Percentiles rank a stretch among this genome's conserved stretches.
phyloP scores from a whole-genome alignment of 1,140 invertebrate species.

The Callitettix versicolor region DNA sequence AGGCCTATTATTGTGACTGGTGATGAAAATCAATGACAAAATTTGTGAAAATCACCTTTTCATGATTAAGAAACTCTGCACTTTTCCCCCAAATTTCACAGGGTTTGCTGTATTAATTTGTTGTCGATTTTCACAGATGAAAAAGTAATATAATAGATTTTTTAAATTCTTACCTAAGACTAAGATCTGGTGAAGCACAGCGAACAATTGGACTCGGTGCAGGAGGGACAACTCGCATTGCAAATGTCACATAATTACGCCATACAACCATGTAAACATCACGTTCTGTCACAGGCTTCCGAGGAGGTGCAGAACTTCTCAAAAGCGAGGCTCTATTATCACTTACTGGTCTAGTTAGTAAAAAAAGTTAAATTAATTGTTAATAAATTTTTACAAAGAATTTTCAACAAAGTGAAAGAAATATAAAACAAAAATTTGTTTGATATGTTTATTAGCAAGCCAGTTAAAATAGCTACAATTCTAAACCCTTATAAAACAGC shows the following conservation, averaged over 20 bases:
- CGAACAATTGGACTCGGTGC: constrained; percentile 68
- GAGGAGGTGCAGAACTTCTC: constrained; percentile 57
- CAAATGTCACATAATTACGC: constrained; percentile 93
- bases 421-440: not conserved
- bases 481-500: too few relatives aligned
- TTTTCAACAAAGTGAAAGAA: not conserved
- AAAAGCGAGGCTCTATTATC: constrained; percentile 92
- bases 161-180: constrained; percentile 75
- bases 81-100: too few relatives aligned
- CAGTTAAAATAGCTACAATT: too few relatives aligned
- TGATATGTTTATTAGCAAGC: too few relatives aligned
- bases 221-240: constrained; percentile 83
- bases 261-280: constrained; percentile 89
- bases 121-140: too few relatives aligned
- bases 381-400: too few relatives aligned
- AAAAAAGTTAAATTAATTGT: constrained; percentile 22
- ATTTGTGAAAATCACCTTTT: too few relatives aligned
- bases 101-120: too few relatives aligned
- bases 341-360: constrained; percentile 92
- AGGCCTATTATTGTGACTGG: too few relatives aligned
- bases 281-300: constrained; percentile 80
- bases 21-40: too few relatives aligned
- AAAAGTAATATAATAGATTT: too few relatives aligned
- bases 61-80: too few relatives aligned
- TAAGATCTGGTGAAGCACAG: constrained; percentile 86